Evolutionary conservation across 2,797 vertebrate genomes (phyloP).

Genomic region (Sarcophilus harrisii): DNA sequence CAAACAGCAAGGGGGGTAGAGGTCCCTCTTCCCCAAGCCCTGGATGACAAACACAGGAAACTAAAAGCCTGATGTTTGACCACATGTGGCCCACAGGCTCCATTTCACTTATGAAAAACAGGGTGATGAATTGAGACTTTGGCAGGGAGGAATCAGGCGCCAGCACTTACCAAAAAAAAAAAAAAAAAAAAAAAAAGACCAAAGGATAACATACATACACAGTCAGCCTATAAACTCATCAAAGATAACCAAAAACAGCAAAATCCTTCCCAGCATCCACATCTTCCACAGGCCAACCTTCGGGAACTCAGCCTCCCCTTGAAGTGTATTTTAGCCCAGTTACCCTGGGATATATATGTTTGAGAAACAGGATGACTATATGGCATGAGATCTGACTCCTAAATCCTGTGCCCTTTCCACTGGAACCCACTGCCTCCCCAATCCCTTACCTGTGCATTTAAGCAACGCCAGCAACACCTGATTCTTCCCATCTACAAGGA

Average conservation of each 20-base stretch:
- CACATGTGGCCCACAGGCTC: neutral
- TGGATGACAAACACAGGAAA: neutral
- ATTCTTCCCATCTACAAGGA: slow-evolving; percentile 95
- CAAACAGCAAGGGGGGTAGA: neutral
- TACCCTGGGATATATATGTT: neutral
- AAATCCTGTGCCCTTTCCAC: neutral
- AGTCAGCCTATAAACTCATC: neutral
- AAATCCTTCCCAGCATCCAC: neutral
- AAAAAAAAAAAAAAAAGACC: neutral
- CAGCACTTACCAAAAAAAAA: neutral
- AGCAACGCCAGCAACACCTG: slow-evolving; percentile 97
- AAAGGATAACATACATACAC: neutral
- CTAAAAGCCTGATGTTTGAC: neutral
- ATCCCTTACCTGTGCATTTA: slow-evolving; percentile 94
- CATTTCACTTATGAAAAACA: neutral
- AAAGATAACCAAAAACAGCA: neutral
- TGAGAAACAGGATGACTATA: neutral
- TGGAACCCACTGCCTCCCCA: neutral
- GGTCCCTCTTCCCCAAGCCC: accelerated
- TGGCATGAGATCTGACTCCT: neutral
- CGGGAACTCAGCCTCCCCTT: neutral
- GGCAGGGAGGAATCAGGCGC: neutral
- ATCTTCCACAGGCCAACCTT: neutral
- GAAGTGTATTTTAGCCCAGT: neutral
- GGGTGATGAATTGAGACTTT: neutral